phyloP scores from a whole-genome alignment of 2,888 invertebrate species.

The Gonocerus acuteangulatus region DNA sequence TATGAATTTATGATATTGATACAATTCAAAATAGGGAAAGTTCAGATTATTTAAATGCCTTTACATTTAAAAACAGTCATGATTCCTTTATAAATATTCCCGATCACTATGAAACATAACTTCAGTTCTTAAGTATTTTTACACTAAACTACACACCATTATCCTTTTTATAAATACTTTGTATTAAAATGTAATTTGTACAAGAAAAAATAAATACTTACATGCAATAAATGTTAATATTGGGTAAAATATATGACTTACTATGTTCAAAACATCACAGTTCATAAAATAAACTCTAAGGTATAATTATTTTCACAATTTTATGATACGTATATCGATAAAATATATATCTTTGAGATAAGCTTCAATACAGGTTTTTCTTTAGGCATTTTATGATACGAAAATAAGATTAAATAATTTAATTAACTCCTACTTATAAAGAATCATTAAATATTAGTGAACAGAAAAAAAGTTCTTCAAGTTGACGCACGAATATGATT shows the following conservation, averaged over 20 bases:
- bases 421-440: neutral
- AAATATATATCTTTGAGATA: neutral
- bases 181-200: too few species aligned
- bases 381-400: neutral
- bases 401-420: neutral
- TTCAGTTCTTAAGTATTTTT: neutral
- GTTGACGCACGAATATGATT: neutral
- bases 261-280: conserved; percentile 20
- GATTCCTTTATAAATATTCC: too few species aligned
- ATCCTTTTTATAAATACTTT: too few species aligned
- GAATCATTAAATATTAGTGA: neutral
- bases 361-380: neutral
- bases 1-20: too few species aligned
- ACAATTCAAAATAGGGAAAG: too few species aligned
- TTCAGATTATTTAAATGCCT: too few species aligned
- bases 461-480: neutral
- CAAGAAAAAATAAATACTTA: neutral
- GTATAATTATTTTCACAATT: conserved; percentile 12
- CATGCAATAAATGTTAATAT: neutral
- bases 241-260: conserved; percentile 14
- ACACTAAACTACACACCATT: too few species aligned
- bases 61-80: too few species aligned
- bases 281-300: conserved; percentile 18
- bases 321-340: conserved; percentile 24
- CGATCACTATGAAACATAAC: neutral